phyloP scores from a whole-genome alignment of 2,113 vertebrate species.

The Phodopus roborovskii region DNA sequence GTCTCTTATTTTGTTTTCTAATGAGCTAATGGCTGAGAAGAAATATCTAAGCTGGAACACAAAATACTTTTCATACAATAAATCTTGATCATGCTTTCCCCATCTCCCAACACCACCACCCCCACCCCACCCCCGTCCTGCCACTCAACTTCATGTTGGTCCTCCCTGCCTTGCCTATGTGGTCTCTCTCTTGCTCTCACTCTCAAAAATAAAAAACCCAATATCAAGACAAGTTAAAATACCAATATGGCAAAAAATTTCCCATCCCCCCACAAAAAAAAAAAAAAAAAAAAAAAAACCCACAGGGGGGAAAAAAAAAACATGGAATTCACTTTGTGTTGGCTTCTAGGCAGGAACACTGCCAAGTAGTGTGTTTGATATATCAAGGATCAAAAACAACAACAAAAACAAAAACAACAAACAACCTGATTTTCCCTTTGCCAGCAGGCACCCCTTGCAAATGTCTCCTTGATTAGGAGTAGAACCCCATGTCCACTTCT shows the following conservation, averaged over 20 bases:
- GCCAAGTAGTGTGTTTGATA: neutral
- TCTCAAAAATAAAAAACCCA: neutral
- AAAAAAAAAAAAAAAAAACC: too few species aligned
- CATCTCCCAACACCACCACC: neutral
- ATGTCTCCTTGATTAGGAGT: neutral
- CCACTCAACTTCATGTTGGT: neutral
- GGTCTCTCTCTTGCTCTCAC: neutral
- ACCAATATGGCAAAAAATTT: neutral
- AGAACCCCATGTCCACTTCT: too few species aligned
- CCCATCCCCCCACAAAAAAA: neutral
- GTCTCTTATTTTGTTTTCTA: conserved; percentile 44
- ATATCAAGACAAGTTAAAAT: neutral
- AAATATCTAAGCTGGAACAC: neutral
- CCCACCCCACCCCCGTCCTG: neutral
- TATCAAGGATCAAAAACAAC: neutral
- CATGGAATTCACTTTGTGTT: neutral
- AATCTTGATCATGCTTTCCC: neutral
- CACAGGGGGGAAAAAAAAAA: too few species aligned
- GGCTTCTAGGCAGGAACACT: neutral
- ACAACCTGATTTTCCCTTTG: neutral
- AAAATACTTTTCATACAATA: neutral
- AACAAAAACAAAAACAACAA: neutral
- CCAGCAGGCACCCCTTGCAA: neutral
- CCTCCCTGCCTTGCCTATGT: neutral
- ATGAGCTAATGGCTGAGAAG: neutral